Conservation (phyloP, 1,140 invertebrate genomes). For the Anastrepha ludens region DNA sequence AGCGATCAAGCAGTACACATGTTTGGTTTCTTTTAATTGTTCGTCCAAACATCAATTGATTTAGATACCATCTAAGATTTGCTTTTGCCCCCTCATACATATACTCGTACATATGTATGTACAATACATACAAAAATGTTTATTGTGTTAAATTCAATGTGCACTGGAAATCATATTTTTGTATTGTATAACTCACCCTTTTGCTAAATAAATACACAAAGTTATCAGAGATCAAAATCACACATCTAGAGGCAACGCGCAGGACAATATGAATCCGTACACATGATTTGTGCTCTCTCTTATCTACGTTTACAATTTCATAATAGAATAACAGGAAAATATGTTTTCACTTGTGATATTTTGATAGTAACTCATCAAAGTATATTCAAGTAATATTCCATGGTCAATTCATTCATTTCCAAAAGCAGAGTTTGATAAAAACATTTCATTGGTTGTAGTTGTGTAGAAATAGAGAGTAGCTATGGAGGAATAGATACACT, state of each 20-base stretch:
- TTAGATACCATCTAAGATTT: conserved; percentile 52
- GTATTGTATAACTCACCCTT: not conserved
- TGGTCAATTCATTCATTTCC: not conserved
- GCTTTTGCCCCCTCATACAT: not conserved
- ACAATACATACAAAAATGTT: not conserved
- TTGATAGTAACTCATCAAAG: conserved; percentile 10
- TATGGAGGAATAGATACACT: not conserved
- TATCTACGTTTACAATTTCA: not conserved
- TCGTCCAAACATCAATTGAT: conserved; percentile 55
- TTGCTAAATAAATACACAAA: not conserved
- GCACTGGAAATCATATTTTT: not conserved
- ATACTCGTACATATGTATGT: not conserved
- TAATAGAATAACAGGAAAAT: not conserved
- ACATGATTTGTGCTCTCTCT: not conserved
- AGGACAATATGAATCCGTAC: conserved; percentile 23
- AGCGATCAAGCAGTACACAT: conserved; percentile 51
- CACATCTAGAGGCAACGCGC: not conserved
- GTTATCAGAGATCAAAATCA: not conserved
- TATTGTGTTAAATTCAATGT: not conserved
- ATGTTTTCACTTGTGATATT: not conserved
- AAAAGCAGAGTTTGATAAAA: not conserved
- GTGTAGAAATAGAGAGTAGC: not conserved
- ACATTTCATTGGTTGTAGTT: not conserved
- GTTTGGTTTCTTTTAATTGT: conserved; percentile 56
- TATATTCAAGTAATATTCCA: not conserved